Conservation (phyloP, 2,888 invertebrate species). For the Dryococelus australis region DNA sequence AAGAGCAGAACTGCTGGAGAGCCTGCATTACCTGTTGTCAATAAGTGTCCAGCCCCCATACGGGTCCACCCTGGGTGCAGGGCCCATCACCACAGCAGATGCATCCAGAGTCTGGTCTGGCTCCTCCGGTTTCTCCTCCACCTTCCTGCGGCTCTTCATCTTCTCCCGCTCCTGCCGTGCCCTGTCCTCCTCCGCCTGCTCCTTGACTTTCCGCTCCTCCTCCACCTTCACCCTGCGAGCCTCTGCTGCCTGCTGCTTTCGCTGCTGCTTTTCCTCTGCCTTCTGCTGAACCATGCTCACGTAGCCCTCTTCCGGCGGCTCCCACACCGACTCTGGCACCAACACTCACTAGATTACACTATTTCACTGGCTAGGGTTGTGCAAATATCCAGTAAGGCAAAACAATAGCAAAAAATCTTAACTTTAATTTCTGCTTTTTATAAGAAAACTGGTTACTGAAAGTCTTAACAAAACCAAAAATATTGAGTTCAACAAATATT, state of each 20-base stretch:
- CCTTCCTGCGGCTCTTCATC: conserved; percentile 58
- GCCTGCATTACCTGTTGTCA: conserved; percentile 63
- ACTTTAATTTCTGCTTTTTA: too few relatives aligned
- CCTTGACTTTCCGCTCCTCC: conserved; percentile 55
- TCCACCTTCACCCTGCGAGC: conserved; percentile 55
- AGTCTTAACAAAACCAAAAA: too few relatives aligned
- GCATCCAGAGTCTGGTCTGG: conserved; percentile 51
- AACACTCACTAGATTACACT: background rate
- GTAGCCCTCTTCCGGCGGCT: conserved; percentile 75
- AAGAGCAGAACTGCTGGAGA: too few relatives aligned
- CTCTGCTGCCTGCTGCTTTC: conserved; percentile 58
- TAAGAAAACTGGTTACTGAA: too few relatives aligned
- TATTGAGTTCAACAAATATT: too few relatives aligned
- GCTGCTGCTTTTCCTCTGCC: conserved; percentile 61
- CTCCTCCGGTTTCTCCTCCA: conserved; percentile 59
- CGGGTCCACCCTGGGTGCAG: conserved; percentile 69
- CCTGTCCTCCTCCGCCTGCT: conserved; percentile 58
- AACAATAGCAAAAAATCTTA: too few relatives aligned
- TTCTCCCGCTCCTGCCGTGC: conserved; percentile 47
- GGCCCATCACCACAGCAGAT: conserved; percentile 63
- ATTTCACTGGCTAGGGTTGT: background rate
- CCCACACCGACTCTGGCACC: conserved; percentile 77
- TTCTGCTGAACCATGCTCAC: conserved; percentile 71
- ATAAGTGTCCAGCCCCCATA: conserved; percentile 82
- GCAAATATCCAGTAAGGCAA: too few relatives aligned